These are phyloP conservation scores for Poeciliopsis gracilis DNA, from an alignment of 2,797 vertebrate species.

Conservation along the genomic window DNA sequence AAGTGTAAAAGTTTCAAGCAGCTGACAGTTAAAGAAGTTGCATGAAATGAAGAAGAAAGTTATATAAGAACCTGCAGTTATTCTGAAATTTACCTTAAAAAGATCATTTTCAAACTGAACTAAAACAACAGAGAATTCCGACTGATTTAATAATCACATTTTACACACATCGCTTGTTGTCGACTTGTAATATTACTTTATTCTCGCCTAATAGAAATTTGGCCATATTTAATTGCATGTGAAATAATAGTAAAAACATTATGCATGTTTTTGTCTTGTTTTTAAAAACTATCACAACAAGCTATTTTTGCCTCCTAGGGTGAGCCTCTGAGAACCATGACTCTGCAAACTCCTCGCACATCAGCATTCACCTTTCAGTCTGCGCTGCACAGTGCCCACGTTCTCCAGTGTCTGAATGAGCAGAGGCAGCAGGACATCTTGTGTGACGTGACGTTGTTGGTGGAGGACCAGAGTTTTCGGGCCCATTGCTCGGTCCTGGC, in stretches of 20 bases:
- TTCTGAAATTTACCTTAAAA: neutral
- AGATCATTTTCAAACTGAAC: neutral
- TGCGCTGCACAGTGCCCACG: slow-evolving; percentile 88
- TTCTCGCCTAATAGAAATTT: neutral
- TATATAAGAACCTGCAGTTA: neutral
- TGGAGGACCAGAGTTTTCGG: slow-evolving; percentile 86
- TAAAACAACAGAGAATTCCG: neutral
- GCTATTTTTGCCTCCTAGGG: slow-evolving; percentile 39
- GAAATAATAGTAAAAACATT: neutral
- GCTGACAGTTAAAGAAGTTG: neutral
- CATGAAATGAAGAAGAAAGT: neutral
- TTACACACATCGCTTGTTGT: neutral
- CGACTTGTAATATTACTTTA: neutral
- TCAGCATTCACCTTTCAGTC: slow-evolving; percentile 94
- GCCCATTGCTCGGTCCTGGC: slow-evolving; percentile 92
- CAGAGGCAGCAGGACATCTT: slow-evolving; percentile 90
- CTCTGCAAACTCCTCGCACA: slow-evolving; percentile 83
- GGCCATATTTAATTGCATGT: neutral
- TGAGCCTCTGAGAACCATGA: slow-evolving; percentile 82
- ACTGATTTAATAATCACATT: neutral
- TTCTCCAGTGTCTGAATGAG: slow-evolving; percentile 89
- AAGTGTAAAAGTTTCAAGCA: neutral
- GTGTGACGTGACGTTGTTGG: slow-evolving; percentile 91
- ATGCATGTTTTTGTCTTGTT: neutral
- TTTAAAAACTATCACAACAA: neutral